Base-by-base conservation (phyloP, 2,113 vertebrate species). In the Lagopus leucura region DNA sequence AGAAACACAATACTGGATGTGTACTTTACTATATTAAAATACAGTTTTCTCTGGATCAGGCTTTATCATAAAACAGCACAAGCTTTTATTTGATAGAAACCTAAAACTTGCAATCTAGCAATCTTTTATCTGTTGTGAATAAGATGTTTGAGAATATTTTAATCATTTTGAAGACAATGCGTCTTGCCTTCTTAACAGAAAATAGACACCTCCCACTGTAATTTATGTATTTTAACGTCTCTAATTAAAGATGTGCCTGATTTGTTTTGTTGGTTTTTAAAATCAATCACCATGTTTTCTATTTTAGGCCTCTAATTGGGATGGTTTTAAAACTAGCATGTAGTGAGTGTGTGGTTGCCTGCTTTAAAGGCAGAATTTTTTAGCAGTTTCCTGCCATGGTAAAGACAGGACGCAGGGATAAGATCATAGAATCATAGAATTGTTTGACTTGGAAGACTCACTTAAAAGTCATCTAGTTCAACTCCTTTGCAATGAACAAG, bases 301-400 rank as follows among this genome's bases (percentile, higher is more conserved):
- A 72, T 92, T 95, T 95, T 73, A 65, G 27, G 30, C 18, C 16
- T 89, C 90, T 90, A 89, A 90, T 83, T 78, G 57, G 54, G 13
- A 27, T 69, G 16, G 25, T 57, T 84, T 94, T 89, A 76, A 89
- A 94, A 92, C 90, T 72, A 93, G 43, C 14, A 3, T 13, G 77
- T 25, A 40, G 47, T 47, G 61, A 3, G 1, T 71, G 55, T 2
- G 3, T 21, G 61, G 13, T 60, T 77, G 47, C 42, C 21, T 74
- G 7, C 58, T 83, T 50, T 48, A 83, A 75, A 92, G 52, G 69
- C 50, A 86, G 60, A 61, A 57, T 42, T 73, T 74, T 38, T 47
- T 63, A 57, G 36, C 1, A 0, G 28, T 88, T 80, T 42, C 3
- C 72, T 92, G 61, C 61, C 2, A 0, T 13, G 22, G 15, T 14